Conservation (phyloP, 2,888 invertebrate species). For the Tachystola acroxantha region DNA sequence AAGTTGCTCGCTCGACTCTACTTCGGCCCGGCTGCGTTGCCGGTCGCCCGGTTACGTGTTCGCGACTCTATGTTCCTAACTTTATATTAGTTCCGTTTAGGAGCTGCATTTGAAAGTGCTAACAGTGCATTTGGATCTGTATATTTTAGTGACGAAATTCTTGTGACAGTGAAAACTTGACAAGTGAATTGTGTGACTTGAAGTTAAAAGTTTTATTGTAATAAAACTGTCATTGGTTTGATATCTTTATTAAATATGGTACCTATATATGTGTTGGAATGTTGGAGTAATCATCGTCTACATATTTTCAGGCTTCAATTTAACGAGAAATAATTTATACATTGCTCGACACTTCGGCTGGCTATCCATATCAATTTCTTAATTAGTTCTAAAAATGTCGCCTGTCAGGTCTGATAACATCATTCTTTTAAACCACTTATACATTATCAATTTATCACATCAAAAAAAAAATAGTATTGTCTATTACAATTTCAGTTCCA, state of each 20-base stretch:
- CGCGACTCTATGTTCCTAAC: slow-evolving; percentile 20
- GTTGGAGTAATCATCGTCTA: slow-evolving; percentile 24
- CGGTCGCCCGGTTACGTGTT: slow-evolving; percentile 43
- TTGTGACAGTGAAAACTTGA: not conserved
- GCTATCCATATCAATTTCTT: too few relatives aligned
- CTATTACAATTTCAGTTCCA: too few relatives aligned
- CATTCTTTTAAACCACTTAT: not conserved
- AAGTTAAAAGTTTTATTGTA: slow-evolving; percentile 6
- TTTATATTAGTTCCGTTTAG: not conserved
- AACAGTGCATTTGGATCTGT: not conserved
- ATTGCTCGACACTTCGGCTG: too few relatives aligned
- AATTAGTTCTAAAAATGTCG: too few relatives aligned
- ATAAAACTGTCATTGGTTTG: slow-evolving; percentile 21
- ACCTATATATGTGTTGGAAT: slow-evolving; percentile 25
- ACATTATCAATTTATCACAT: too few relatives aligned
- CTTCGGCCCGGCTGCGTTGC: slow-evolving; percentile 40
- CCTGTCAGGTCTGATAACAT: not conserved
- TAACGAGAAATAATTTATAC: too few relatives aligned
- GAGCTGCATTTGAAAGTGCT: not conserved
- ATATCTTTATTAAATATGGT: slow-evolving; percentile 7
- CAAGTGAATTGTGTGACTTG: not conserved
- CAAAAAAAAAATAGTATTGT: too few relatives aligned
- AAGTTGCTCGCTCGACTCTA: slow-evolving; percentile 44
- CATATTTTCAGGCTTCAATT: too few relatives aligned
- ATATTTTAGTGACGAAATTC: not conserved